Conservation (phyloP, 2,888 invertebrate genomes). For the Fragum whitleyi region DNA sequence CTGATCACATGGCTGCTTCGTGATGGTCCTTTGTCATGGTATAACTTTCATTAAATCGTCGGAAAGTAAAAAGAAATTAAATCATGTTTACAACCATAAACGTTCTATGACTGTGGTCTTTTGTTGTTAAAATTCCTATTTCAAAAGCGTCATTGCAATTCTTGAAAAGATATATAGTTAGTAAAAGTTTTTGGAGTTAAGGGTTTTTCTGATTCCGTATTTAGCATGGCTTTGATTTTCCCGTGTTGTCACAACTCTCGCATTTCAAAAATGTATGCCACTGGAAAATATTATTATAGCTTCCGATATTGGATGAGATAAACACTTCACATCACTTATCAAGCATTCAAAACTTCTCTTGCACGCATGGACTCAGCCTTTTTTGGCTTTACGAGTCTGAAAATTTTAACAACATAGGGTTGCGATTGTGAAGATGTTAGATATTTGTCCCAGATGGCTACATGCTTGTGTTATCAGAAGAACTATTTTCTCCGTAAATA, state of each 20-base stretch:
- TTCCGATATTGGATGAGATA: background rate
- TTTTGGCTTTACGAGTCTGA: background rate
- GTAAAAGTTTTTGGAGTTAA: no score
- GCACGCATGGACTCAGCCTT: background rate
- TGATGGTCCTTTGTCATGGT: no score
- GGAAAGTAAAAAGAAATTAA: no score
- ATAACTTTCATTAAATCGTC: no score
- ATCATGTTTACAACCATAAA: no score
- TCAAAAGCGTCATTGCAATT: no score
- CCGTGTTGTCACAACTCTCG: conserved; percentile 8
- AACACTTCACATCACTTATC: background rate
- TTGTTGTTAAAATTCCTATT: no score
- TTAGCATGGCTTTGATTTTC: conserved; percentile 12
- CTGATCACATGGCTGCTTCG: no score
- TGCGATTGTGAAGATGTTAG: background rate
- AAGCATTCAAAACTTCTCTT: background rate
- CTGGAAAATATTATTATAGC: conserved; percentile 9
- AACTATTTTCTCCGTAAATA: conserved; percentile 12
- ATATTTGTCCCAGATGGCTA: background rate
- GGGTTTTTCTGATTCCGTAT: background rate
- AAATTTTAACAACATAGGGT: background rate
- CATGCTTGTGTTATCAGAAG: background rate
- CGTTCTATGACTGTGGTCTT: no score
- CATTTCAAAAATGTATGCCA: conserved; percentile 20
- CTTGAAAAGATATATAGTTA: no score